Conservation (phyloP, 2,797 vertebrate genomes). For the Squalus acanthias region DNA sequence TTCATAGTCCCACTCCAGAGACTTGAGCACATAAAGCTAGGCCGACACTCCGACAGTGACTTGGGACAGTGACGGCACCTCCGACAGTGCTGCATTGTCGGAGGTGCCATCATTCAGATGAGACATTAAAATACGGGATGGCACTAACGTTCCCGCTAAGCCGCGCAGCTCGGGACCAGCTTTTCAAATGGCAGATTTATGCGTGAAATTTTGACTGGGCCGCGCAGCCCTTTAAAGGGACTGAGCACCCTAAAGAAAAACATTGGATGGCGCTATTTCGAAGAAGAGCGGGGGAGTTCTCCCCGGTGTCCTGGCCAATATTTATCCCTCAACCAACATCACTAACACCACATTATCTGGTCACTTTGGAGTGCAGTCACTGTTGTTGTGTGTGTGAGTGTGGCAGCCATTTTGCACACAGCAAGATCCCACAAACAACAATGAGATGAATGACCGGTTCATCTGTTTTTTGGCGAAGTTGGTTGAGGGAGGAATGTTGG, state of each 20-base stretch:
- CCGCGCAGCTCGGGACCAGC: no score
- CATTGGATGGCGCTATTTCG: not conserved
- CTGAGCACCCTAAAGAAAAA: not conserved
- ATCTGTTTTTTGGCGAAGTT: not conserved
- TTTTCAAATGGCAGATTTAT: no score
- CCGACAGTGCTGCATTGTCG: no score
- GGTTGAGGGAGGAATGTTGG: not conserved
- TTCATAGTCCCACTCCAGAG: not conserved
- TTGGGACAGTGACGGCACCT: no score
- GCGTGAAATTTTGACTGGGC: no score
- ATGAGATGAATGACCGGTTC: not conserved
- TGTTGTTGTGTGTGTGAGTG: not conserved
- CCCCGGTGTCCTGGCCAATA: no score
- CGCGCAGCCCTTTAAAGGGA: no score
- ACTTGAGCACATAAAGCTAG: not conserved
- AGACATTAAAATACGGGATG: no score
- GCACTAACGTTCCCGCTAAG: no score
- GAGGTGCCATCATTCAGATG: no score
- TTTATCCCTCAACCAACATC: not conserved
- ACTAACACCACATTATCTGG: not conserved
- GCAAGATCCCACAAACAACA: not conserved
- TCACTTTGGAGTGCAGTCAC: not conserved
- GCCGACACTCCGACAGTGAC: no score
- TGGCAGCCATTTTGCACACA: not conserved
- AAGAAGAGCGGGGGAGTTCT: not conserved